Conservation (phyloP, 2,888 invertebrate genomes). For the Melitaea athalia region DNA sequence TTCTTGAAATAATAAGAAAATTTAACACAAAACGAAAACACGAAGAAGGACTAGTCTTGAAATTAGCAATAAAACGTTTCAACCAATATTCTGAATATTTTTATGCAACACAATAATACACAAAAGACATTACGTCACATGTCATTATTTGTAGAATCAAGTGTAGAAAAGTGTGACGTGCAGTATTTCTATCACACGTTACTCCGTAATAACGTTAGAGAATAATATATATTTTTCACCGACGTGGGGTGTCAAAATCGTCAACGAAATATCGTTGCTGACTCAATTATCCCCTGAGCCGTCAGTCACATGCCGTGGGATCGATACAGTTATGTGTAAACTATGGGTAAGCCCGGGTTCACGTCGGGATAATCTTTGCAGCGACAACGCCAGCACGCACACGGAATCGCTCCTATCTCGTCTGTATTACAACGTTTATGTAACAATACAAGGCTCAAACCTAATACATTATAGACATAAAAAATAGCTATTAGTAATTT, state of each 20-base stretch:
- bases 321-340: constrained; percentile 64
- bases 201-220: not conserved
- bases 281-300: constrained; percentile 49
- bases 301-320: constrained; percentile 59
- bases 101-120: no score
- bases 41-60: no score
- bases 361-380: constrained; percentile 62
- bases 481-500: no score
- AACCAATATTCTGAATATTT: no score
- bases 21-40: no score
- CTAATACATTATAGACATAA: not conserved
- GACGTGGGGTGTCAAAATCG: constrained; percentile 32
- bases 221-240: not conserved
- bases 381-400: constrained; percentile 61
- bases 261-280: constrained; percentile 33
- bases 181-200: not conserved
- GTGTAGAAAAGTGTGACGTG: not conserved
- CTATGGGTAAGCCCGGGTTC: constrained; percentile 63
- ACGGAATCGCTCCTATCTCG: constrained; percentile 37
- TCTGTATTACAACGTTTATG: constrained; percentile 10
- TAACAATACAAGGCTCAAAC: not conserved
- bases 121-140: no score
- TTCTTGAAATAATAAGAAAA: no score
- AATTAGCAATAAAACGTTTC: no score
- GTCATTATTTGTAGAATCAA: no score